Percentiles rank a stretch among this genome's conserved stretches.
These are phyloP conservation scores for Morinoia aosen DNA, from an alignment of 2,888 invertebrate species.

Conservation along the genomic window DNA sequence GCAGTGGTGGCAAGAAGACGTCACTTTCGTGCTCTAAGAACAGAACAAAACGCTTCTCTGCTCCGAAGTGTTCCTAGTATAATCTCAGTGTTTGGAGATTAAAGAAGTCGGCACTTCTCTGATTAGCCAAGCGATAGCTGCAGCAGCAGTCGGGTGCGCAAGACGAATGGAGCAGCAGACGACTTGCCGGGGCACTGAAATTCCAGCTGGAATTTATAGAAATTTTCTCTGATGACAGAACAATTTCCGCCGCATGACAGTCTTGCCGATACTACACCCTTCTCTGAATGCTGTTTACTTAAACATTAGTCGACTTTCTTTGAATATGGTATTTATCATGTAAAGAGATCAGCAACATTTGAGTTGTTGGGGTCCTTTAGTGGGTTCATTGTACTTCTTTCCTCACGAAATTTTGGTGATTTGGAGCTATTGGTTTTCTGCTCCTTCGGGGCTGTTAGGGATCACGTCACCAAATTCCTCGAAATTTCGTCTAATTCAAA, in stretches of 20 bases:
- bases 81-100: background rate
- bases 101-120: background rate
- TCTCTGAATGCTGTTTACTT: background rate
- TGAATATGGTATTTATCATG: background rate
- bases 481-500: background rate
- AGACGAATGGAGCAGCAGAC: background rate
- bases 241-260: background rate
- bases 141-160: background rate
- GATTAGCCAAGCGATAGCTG: background rate
- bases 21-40: background rate
- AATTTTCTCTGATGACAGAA: background rate
- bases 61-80: background rate
- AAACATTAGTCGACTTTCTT: background rate
- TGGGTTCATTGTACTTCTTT: background rate
- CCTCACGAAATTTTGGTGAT: background rate
- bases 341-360: background rate
- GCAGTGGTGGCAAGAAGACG: background rate
- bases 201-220: background rate
- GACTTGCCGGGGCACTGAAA: background rate
- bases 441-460: background rate
- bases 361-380: background rate
- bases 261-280: background rate
- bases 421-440: background rate
- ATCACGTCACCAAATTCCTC: background rate
- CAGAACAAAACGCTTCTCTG: background rate